Conservation (phyloP, 2,113 vertebrate species). For the Aspidoscelis tigris region DNA sequence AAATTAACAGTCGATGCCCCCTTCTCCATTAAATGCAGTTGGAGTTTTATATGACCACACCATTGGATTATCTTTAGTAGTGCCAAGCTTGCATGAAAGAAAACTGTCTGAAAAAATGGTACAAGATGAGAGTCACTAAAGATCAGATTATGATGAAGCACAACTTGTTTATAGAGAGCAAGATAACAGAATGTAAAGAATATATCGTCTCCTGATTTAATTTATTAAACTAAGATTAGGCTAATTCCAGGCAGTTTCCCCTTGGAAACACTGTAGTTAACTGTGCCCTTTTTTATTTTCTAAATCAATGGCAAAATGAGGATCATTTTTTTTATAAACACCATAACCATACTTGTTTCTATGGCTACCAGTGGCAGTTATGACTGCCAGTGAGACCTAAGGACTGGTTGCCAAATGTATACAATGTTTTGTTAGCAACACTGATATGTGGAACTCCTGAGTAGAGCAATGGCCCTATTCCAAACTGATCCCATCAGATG, state of each 20-base stretch:
- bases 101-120: background rate
- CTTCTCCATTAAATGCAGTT: background rate
- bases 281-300: background rate
- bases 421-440: no score
- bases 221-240: background rate
- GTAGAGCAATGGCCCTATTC: no score
- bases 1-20: background rate
- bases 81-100: background rate
- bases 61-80: background rate
- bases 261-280: background rate
- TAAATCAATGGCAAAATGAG: background rate
- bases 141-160: background rate
- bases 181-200: constrained; percentile 8
- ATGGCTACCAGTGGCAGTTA: no score
- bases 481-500: no score
- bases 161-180: background rate
- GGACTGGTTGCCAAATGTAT: no score
- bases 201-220: background rate
- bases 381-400: no score
- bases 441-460: no score
- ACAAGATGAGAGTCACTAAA: background rate
- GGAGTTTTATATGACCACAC: background rate
- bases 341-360: background rate
- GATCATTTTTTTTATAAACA: background rate
- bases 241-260: constrained; percentile 19